Percentiles rank a stretch among this genome's conserved stretches.
Conservation (phyloP, 2,113 vertebrate species). For the Vireo altiloquus region DNA sequence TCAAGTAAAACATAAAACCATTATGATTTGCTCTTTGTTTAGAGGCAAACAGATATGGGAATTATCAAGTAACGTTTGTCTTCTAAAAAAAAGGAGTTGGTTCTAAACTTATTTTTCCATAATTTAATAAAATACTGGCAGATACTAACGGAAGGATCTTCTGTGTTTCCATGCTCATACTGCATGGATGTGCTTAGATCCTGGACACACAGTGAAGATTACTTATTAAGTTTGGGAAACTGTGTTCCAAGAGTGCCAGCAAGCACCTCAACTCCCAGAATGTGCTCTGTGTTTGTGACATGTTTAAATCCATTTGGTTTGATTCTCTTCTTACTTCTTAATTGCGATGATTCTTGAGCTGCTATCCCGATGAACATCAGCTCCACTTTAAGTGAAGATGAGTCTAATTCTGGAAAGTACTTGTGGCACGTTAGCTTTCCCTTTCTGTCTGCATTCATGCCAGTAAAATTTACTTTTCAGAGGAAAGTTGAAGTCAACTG, state of each 20-base stretch:
- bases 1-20: background rate
- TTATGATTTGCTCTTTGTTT: background rate
- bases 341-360: background rate
- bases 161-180: background rate
- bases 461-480: background rate
- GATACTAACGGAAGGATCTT: background rate
- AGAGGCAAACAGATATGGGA: background rate
- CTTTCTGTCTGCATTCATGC: background rate
- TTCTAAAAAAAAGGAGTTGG: background rate
- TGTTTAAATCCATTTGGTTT: background rate
- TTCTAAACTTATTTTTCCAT: background rate
- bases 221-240: background rate
- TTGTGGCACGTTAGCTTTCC: background rate
- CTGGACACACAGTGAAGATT: background rate
- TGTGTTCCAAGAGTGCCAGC: background rate
- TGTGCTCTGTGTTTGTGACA: background rate
- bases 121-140: background rate
- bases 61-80: background rate
- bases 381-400: background rate
- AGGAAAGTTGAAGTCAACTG: background rate
- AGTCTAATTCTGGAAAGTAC: background rate
- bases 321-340: background rate
- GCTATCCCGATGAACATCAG: background rate
- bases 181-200: background rate
- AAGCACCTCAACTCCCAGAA: background rate